Conservation (phyloP, 2,797 vertebrate genomes). For the Chelidonichthys spinosus region DNA sequence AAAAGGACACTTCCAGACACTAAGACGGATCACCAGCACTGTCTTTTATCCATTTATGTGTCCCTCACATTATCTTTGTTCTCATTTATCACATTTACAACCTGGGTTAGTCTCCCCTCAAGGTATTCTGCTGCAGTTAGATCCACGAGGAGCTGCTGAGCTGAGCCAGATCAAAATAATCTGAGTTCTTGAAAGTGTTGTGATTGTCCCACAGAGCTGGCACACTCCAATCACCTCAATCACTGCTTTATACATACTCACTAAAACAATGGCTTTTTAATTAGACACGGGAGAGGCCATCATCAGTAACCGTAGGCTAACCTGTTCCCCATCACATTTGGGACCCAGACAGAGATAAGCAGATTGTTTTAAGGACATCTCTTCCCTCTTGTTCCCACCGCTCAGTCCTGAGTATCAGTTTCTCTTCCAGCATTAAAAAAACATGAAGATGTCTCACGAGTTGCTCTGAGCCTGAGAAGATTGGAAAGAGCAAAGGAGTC, state of each 20-base stretch:
- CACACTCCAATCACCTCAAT: constrained; percentile 28
- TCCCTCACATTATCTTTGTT: constrained; percentile 42
- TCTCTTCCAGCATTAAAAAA: constrained; percentile 31
- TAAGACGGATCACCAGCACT: constrained; percentile 32
- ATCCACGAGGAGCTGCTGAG: constrained; percentile 38
- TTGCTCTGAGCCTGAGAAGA: constrained; percentile 20
- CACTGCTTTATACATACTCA: constrained; percentile 38
- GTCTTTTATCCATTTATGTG: constrained; percentile 56
- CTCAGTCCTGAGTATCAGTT: constrained; percentile 24
- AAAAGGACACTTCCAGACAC: constrained; percentile 40
- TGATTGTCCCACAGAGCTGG: constrained; percentile 46
- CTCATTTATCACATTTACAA: constrained; percentile 61
- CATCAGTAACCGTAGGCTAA: constrained; percentile 45
- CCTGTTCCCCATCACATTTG: constrained; percentile 48
- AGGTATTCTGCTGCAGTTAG: constrained; percentile 12
- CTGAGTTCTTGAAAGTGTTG: constrained; percentile 38
- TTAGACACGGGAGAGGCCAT: constrained; percentile 70
- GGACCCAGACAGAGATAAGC: constrained; percentile 44
- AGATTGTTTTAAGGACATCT: constrained; percentile 37
- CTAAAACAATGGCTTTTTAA: constrained; percentile 62
- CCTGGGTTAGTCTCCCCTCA: constrained; percentile 15
- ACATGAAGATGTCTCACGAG: constrained; percentile 41
- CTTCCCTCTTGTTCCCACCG: constrained; percentile 31
- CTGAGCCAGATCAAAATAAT: constrained; percentile 55
- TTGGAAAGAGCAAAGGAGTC: constrained; percentile 34